These are phyloP conservation scores for Euglossa dilemma DNA, from an alignment of 1,140 invertebrate species.

Conservation along the genomic window DNA sequence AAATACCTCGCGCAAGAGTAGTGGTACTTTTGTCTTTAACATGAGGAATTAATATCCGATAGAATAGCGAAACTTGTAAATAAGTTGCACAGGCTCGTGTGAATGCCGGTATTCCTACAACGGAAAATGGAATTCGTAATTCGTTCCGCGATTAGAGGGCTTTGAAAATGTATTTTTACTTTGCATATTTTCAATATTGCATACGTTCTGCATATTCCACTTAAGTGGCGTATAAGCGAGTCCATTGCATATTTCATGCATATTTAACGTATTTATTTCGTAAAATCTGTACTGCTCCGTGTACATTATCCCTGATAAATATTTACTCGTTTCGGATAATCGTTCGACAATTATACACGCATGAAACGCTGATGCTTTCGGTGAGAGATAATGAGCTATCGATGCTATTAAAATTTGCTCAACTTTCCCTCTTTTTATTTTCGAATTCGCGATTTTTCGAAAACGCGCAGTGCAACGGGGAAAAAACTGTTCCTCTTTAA, in stretches of 20 bases:
- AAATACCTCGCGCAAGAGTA: too few relatives aligned
- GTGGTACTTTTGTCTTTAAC: too few relatives aligned
- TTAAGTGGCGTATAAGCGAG: constrained; percentile 1
- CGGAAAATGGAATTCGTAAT: not conserved
- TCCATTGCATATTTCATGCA: not conserved
- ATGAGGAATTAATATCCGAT: not conserved
- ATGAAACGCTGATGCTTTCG: not conserved
- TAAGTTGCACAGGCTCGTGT: not conserved
- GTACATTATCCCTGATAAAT: constrained; percentile 17
- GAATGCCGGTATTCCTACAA: not conserved
- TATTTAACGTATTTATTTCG: constrained; percentile 18
- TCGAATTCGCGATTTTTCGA: too few relatives aligned
- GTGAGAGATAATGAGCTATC: not conserved
- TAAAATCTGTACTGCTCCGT: not conserved
- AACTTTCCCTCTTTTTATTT: too few relatives aligned
- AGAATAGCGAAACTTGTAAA: not conserved
- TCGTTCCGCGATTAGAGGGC: not conserved
- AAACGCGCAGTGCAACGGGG: too few relatives aligned
- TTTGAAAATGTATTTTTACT: constrained; percentile 9
- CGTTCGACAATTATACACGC: constrained; percentile 1
- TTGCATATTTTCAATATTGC: constrained; percentile 7
- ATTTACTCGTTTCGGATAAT: constrained; percentile 9
- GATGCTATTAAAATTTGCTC: not conserved
- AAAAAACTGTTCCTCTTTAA: too few relatives aligned
- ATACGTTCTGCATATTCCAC: not conserved